These are phyloP conservation scores for Alentia gelatinosa DNA, from an alignment of 2,888 invertebrate genomes.

Conservation along the genomic window DNA sequence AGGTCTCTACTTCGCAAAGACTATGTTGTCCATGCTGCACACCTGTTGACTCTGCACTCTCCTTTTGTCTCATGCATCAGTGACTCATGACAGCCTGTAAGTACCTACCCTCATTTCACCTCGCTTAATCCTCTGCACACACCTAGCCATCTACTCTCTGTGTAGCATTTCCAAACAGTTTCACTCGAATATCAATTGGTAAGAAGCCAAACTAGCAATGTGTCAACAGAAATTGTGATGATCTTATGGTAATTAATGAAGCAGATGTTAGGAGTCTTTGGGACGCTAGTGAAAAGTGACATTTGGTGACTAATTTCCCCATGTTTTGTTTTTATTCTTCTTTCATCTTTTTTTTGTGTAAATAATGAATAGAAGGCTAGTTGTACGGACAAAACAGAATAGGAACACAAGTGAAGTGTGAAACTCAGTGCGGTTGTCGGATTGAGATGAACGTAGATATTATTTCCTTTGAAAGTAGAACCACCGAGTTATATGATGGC, in stretches of 20 bases:
- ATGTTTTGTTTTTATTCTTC: background rate
- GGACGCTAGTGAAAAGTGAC: background rate
- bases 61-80: background rate
- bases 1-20: no score
- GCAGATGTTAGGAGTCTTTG: background rate
- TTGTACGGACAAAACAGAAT: background rate
- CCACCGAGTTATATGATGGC: background rate
- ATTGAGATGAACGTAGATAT: background rate
- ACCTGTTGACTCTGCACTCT: no score
- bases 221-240: slow-evolving; percentile 11
- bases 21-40: no score
- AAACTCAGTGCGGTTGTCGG: background rate
- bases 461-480: background rate
- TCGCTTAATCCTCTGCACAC: background rate
- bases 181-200: background rate
- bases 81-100: background rate
- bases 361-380: background rate
- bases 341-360: background rate
- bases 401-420: background rate
- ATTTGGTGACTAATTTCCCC: background rate
- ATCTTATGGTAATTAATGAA: background rate
- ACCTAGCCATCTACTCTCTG: no score
- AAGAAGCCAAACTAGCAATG: background rate
- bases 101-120: background rate
- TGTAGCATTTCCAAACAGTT: background rate